Percentiles rank a stretch among this genome's conserved stretches.
These are phyloP conservation scores for Tenualosa thibaudeaui DNA, from an alignment of 2,797 vertebrate species.

Conservation along the genomic window DNA sequence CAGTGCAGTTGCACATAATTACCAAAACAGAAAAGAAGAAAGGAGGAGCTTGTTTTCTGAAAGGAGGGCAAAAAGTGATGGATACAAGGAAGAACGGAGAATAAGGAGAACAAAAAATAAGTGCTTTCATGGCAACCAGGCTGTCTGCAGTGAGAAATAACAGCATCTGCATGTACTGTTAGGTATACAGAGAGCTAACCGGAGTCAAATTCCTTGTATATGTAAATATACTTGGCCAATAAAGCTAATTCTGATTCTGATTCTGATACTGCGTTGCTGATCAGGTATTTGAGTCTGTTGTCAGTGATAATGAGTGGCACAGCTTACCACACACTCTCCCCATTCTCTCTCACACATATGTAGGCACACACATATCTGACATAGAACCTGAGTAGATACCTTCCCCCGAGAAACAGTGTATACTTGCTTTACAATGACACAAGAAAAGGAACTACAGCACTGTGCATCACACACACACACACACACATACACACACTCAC, in stretches of 20 bases:
- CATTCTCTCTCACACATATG: background rate
- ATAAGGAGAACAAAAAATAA: background rate
- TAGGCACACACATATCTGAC: background rate
- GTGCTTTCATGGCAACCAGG: slow-evolving; percentile 5
- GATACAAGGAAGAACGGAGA: background rate
- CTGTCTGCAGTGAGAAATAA: background rate
- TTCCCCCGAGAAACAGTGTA: background rate
- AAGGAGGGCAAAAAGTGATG: background rate
- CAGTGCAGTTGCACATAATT: slow-evolving; percentile 20
- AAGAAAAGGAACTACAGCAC: background rate
- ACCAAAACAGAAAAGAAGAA: slow-evolving; percentile 30
- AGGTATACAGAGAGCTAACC: no score
- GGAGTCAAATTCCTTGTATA: no score
- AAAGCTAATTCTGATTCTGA: no score
- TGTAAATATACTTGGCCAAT: no score
- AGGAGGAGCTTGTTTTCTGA: background rate
- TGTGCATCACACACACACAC: slow-evolving; percentile 20
- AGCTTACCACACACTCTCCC: background rate
- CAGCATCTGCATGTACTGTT: background rate
- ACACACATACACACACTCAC: slow-evolving; percentile 63
- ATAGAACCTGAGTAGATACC: background rate
- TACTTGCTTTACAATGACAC: background rate
- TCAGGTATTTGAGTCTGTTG: background rate
- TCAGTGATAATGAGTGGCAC: background rate
- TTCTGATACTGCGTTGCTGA: background rate